Evolutionary conservation across 1,140 invertebrate species (phyloP), one percentile per base, ranked within the genome.

Genomic region (Macrobrachium nipponense): DNA sequence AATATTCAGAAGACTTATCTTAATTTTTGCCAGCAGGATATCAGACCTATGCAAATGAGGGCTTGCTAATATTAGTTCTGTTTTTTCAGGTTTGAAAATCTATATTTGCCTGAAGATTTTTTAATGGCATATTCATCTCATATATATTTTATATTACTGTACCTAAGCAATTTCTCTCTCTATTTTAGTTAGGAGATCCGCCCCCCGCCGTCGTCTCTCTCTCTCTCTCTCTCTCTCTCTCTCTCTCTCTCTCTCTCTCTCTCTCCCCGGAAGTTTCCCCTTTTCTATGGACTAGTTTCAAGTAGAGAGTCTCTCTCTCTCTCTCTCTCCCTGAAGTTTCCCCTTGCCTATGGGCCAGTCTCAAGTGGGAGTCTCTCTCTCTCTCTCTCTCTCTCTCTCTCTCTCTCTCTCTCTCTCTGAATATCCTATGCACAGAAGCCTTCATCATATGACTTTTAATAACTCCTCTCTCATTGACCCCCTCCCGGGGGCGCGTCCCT

Each of bases 381-480:
- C 59, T 61, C 76, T 61, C 72, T 75, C 72, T 75, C 72, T 27
- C 72, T 43, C 72, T 75, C 72, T 75, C 72, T 75, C 72, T 36
- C 18, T 36, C 27, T 36, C 68, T 4, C 6, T 72, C 68, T 7
- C 27, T 11, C 23, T 6, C 0, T 43, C 14, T 75, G 7, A 43
- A 5, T 2, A 27, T 17, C 43, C 36, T 20, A 4, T 23, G 20
- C n/a, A 70, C n/a, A 70, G 36, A 20, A 11, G 11, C 36, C 66
- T 12, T 36, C 10, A 6, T 6, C 12, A 6, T n/a, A 14, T 0
- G 12, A 20, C 66, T 36, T 20, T 17, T 70, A 14, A 15, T 36
- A n/a, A 15, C 70, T 27, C 27, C 12, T 73, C 36, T 0, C 72
- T 15, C 18, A 75, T 44, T 43, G 5, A 75, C 72, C 7, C 6